Evolutionary conservation across 2,888 invertebrate species (phyloP), one percentile per base, ranked within the genome.

Genomic region (Caenorhabditis macrosperma): DNA sequence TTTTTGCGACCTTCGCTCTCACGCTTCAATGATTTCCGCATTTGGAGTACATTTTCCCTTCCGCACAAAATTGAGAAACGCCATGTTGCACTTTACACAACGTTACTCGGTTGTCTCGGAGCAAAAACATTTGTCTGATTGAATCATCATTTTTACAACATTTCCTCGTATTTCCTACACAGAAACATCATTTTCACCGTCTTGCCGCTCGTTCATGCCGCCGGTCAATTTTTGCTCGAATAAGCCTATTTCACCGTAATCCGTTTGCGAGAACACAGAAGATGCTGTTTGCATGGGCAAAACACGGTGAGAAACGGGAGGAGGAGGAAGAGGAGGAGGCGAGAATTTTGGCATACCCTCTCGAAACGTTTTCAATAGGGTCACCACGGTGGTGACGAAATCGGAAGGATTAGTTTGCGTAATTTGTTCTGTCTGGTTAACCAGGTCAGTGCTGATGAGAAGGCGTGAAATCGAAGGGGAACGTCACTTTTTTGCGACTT

Each of bases 181-280:
- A n/a, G n/a, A n/a, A n/a, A n/a, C n/a, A 33, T 33, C 33, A 33
- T 5, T 33, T 5, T 38, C 15, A 15, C 38, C 38, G 15, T 12
- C 15, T 6, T 2, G 15, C 38, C 20, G 64, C 38, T 64, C 64
- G n/a, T 52, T 38, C 50, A 64, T 50, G 28, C 64, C 28, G 15
- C 10, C 38, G 2, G 44, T 44, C 60, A 59, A 69, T 50, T 68
- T 68, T 61, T 55, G 71, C 71, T 61, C 61, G 61, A 71, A 74
- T 74, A 64, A 74, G 64, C 74, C 64, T 74, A 74, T 74, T 74
- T 64, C 59, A 55, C 50, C 30, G n/a, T 74, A 74, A 74, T 74
- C 74, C 64, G 22, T 44, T 17, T 38, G 57, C 64, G 64, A 72
- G 61, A 63, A 63, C 48, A 26, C 44, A n/a, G 20, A 17, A 46